phyloP scores from a whole-genome alignment of 1,140 invertebrate genomes.

The Drosophila mojavensis region DNA sequence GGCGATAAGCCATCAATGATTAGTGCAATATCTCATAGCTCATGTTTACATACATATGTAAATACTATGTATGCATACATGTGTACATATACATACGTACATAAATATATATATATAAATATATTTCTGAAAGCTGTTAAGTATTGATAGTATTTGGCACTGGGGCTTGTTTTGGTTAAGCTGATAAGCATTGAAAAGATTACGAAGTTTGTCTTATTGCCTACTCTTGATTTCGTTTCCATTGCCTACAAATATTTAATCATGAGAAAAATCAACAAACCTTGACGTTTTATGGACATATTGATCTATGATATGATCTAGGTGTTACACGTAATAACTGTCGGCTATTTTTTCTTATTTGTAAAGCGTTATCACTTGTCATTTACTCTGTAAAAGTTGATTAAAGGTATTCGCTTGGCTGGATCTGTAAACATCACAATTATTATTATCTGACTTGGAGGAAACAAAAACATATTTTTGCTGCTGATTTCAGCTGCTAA shows the following conservation, averaged over 20 bases:
- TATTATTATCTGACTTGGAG: not conserved
- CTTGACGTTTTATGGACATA: not conserved
- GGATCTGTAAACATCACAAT: no score
- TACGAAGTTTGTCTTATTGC: not conserved
- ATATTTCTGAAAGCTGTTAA: not conserved
- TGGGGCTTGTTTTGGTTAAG: not conserved
- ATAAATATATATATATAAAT: not conserved
- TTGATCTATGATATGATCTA: not conserved
- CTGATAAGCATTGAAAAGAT: constrained; percentile 13
- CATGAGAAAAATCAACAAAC: constrained; percentile 6
- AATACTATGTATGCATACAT: not conserved
- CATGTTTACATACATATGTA: constrained; percentile 4
- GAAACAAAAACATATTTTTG: not conserved
- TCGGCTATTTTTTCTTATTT: not conserved
- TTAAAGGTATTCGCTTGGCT: no score
- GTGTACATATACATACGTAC: not conserved
- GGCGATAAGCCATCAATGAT: constrained; percentile 32
- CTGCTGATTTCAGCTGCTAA: not conserved
- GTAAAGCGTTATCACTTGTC: no score
- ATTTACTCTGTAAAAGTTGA: no score
- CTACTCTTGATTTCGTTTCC: constrained; percentile 1
- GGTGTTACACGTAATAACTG: not conserved
- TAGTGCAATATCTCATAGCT: constrained; percentile 23
- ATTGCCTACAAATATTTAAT: not conserved
- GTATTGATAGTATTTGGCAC: constrained; percentile 1